Evolutionary conservation across 1,140 invertebrate species (phyloP).

Genomic region (Zaprionus camerounensis): DNA sequence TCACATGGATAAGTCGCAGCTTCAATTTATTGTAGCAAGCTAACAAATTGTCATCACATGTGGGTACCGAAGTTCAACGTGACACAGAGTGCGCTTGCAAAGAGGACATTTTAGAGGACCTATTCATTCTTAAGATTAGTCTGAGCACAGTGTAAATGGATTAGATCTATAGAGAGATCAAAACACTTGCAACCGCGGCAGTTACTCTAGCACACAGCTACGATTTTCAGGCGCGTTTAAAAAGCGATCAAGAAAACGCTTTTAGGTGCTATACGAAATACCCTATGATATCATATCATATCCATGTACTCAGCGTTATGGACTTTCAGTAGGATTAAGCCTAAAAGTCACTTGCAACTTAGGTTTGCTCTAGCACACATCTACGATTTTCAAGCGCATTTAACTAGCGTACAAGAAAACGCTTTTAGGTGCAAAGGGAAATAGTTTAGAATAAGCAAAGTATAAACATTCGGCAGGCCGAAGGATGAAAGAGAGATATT

Average conservation of each 20-base stretch:
- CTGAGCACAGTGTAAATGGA: constrained; percentile 40
- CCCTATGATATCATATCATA: not conserved
- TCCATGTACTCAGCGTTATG: constrained; percentile 43
- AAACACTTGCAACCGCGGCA: constrained; percentile 55
- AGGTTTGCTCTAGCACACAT: constrained; percentile 52
- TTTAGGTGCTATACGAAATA: constrained; percentile 53
- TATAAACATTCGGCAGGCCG: constrained; percentile 22
- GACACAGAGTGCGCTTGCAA: constrained; percentile 64
- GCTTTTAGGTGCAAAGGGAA: constrained; percentile 52
- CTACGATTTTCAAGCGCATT: constrained; percentile 59
- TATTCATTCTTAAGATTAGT: constrained; percentile 3
- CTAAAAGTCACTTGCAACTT: constrained; percentile 50
- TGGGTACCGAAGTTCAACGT: constrained; percentile 36
- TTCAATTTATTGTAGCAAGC: constrained; percentile 55
- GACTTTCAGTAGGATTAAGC: constrained; percentile 15
- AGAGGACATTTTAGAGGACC: not conserved
- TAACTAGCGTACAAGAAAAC: constrained; percentile 64
- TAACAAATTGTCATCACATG: constrained; percentile 68
- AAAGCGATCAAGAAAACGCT: constrained; percentile 64
- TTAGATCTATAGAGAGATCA: constrained; percentile 9
- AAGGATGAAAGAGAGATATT: not conserved
- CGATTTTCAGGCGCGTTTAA: constrained; percentile 63
- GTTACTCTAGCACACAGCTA: constrained; percentile 61
- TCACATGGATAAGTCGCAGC: constrained; percentile 57
- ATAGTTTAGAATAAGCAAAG: not conserved